These are phyloP conservation scores for Tautogolabrus adspersus DNA, from an alignment of 2,113 vertebrate species.

Conservation along the genomic window DNA sequence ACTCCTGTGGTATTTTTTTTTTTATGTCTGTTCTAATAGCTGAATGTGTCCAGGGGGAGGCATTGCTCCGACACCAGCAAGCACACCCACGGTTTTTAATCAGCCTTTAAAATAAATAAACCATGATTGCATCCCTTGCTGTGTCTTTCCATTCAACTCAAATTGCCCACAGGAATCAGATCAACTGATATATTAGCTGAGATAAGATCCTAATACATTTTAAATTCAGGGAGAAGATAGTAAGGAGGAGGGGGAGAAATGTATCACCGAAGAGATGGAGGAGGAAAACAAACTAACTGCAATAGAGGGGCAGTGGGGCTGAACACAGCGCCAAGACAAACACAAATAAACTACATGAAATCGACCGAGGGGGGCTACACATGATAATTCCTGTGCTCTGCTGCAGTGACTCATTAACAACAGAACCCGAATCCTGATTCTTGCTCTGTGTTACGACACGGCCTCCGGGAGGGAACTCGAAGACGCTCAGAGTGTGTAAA, in stretches of 20 bases:
- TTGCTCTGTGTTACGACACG: conserved; percentile 6
- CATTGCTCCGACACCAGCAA: conserved; percentile 10
- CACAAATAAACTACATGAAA: conserved; percentile 37
- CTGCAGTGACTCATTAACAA: conserved; percentile 49
- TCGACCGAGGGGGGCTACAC: not conserved
- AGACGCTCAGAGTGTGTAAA: conserved; percentile 64
- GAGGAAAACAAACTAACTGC: conserved; percentile 16
- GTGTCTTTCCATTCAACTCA: conserved; percentile 33
- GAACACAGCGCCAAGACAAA: conserved; percentile 19
- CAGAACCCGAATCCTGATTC: conserved; percentile 43
- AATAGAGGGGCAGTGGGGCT: conserved; percentile 4
- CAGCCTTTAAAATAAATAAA: conserved; percentile 66
- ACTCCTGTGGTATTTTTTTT: conserved; percentile 14
- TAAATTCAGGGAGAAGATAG: conserved; percentile 27
- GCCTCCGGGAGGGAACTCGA: conserved; percentile 38
- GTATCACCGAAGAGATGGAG: conserved; percentile 26
- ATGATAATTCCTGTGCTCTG: conserved; percentile 18
- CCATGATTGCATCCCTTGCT: conserved; percentile 29
- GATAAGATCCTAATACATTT: conserved; percentile 56
- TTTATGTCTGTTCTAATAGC: conserved; percentile 53
- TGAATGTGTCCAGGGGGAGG: conserved; percentile 28
- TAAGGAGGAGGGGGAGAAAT: not conserved
- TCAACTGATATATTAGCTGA: conserved; percentile 49
- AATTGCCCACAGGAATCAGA: conserved; percentile 46
- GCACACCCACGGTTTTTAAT: conserved; percentile 54